These are phyloP conservation scores for Pituophis catenifer DNA, from an alignment of 2,113 vertebrate genomes.

Conservation along the genomic window DNA sequence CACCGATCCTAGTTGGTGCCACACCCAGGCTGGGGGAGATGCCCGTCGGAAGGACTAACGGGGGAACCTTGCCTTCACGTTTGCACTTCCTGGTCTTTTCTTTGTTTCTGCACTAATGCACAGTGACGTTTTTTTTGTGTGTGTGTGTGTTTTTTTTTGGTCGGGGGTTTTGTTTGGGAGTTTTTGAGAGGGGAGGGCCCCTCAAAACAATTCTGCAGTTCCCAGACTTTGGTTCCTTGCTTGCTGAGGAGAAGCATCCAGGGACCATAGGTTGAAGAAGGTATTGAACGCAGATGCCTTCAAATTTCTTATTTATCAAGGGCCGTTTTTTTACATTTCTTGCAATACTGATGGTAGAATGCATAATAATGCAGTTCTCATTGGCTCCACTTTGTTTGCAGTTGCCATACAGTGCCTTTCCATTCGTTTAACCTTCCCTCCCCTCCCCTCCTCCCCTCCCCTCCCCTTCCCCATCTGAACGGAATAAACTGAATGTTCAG, in stretches of 20 bases:
- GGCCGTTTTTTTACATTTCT: conserved; percentile 84
- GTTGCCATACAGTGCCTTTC: conserved; percentile 99
- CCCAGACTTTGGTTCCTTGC: conserved; percentile 82
- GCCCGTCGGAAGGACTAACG: conserved; percentile 78
- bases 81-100: conserved; percentile 98
- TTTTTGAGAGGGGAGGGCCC: conserved; percentile 65
- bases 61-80: conserved; percentile 82
- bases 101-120: conserved; percentile 97
- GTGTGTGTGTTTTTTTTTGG: conserved; percentile 23
- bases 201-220: conserved; percentile 80
- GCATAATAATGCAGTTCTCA: conserved; percentile 80
- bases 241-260: conserved; percentile 75
- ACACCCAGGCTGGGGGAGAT: conserved; percentile 63
- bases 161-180: conserved; percentile 69
- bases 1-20: conserved; percentile 57
- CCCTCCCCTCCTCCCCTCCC: neutral
- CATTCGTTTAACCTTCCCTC: conserved; percentile 75
- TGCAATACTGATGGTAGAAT: conserved; percentile 83
- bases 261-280: conserved; percentile 76
- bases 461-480: conserved; percentile 76
- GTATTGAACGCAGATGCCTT: conserved; percentile 74
- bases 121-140: conserved; percentile 75
- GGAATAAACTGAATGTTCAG: conserved; percentile 83
- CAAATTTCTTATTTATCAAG: conserved; percentile 74
- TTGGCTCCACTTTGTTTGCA: conserved; percentile 83